Conservation (phyloP, 1,140 invertebrate species). For the Lepidurus apus region DNA sequence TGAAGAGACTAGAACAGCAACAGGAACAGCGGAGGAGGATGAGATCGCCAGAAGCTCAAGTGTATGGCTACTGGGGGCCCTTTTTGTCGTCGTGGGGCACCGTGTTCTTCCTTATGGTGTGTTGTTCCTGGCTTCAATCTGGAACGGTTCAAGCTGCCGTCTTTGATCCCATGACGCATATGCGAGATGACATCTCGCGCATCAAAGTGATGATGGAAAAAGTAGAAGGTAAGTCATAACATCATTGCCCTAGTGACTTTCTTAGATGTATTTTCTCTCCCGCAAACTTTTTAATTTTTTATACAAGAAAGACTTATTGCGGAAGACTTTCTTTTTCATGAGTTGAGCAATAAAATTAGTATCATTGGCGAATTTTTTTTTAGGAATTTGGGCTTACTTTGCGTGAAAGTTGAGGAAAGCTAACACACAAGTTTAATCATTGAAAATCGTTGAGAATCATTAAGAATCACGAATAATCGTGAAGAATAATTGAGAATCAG, state of each 20-base stretch:
- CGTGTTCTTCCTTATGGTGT: neutral
- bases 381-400: too few relatives aligned
- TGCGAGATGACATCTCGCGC: slow-evolving; percentile 35
- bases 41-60: neutral
- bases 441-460: too few relatives aligned
- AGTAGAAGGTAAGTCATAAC: slow-evolving; percentile 29
- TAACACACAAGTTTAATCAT: too few relatives aligned
- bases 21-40: neutral
- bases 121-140: neutral
- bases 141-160: slow-evolving; percentile 25
- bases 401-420: too few relatives aligned
- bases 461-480: too few relatives aligned
- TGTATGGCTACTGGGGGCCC: neutral
- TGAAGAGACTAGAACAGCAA: too few relatives aligned
- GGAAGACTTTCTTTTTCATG: neutral
- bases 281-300: neutral
- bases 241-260: neutral
- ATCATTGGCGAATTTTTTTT: too few relatives aligned
- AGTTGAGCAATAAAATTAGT: neutral
- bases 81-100: neutral
- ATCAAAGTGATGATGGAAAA: slow-evolving; percentile 36
- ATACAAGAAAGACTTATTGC: neutral
- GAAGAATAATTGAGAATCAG: too few relatives aligned
- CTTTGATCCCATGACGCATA: slow-evolving; percentile 33
- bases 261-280: neutral